Evolutionary conservation across 1,140 invertebrate species (phyloP).

Genomic region (Ylistrum balloti): DNA sequence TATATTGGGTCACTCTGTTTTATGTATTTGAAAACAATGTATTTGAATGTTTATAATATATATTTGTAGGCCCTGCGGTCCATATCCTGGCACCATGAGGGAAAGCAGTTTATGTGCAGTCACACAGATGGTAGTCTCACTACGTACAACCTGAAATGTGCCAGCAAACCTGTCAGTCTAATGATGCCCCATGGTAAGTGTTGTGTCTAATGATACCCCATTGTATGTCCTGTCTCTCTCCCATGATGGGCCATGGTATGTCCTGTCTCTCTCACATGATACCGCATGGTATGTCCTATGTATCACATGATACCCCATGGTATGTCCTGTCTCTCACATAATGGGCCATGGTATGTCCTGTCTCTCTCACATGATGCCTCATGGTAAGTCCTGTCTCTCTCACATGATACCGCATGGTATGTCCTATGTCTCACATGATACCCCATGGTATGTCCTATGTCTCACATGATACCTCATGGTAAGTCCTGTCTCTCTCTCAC

Average conservation of each 20-base stretch:
- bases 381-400: background rate
- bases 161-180: constrained; percentile 90
- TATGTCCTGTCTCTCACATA: background rate
- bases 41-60: background rate
- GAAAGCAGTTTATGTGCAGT: constrained; percentile 98
- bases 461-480: background rate
- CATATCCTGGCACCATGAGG: constrained; percentile 98
- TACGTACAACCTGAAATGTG: constrained; percentile 92
- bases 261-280: constrained; percentile 17
- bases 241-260: constrained; percentile 32
- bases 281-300: background rate
- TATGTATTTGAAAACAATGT: too few species aligned
- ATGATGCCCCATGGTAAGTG: constrained; percentile 94
- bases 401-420: background rate
- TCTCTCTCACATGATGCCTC: background rate
- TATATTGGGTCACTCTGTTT: too few species aligned
- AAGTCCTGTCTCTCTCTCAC: background rate
- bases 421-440: background rate
- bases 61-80: constrained; percentile 88
- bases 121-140: constrained; percentile 97
- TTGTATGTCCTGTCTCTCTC: background rate
- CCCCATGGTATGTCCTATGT: too few species aligned
- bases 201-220: too few species aligned
- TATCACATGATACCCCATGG: background rate
- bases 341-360: background rate